Percentiles rank a stretch among this genome's conserved stretches.
Conservation (phyloP, 2,888 invertebrate species). For the Aquatica leii region DNA sequence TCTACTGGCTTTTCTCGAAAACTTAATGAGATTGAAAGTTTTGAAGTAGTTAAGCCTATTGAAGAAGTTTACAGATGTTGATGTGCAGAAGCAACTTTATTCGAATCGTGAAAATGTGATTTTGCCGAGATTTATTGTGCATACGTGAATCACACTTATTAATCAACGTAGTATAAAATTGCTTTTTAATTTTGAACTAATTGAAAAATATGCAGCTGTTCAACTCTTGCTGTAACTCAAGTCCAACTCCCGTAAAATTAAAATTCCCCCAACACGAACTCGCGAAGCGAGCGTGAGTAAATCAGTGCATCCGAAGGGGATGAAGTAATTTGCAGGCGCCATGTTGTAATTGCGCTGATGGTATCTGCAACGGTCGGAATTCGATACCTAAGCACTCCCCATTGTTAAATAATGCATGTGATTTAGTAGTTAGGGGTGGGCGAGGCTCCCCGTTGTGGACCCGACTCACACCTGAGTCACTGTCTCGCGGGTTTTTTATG, state of each 20-base stretch:
- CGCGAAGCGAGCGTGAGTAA: constrained; percentile 40
- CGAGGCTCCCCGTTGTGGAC: constrained; percentile 47
- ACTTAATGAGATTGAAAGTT: constrained; percentile 52
- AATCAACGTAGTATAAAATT: too few relatives aligned
- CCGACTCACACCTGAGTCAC: constrained; percentile 50
- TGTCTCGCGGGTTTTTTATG: constrained; percentile 48
- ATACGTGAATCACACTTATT: too few relatives aligned
- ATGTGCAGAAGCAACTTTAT: constrained; percentile 18
- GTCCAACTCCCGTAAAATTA: constrained; percentile 46
- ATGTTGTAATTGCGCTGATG: constrained; percentile 54
- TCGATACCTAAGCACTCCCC: constrained; percentile 50
- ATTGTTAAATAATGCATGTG: constrained; percentile 59
- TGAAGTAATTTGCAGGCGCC: constrained; percentile 49
- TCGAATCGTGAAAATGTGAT: too few relatives aligned
- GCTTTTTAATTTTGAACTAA: constrained; percentile 52
- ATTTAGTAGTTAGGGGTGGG: constrained; percentile 53
- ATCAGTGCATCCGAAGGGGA: constrained; percentile 46
- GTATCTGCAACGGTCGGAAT: constrained; percentile 46
- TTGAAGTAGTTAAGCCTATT: constrained; percentile 41
- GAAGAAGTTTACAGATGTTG: constrained; percentile 24
- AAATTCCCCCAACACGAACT: constrained; percentile 47
- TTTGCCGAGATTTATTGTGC: too few relatives aligned
- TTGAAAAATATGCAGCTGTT: constrained; percentile 49
- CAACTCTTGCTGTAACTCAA: constrained; percentile 38
- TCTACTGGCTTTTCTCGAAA: constrained; percentile 53